phyloP scores from a whole-genome alignment of 1,140 invertebrate species.

The Paramacrobiotus metropolitanus region DNA sequence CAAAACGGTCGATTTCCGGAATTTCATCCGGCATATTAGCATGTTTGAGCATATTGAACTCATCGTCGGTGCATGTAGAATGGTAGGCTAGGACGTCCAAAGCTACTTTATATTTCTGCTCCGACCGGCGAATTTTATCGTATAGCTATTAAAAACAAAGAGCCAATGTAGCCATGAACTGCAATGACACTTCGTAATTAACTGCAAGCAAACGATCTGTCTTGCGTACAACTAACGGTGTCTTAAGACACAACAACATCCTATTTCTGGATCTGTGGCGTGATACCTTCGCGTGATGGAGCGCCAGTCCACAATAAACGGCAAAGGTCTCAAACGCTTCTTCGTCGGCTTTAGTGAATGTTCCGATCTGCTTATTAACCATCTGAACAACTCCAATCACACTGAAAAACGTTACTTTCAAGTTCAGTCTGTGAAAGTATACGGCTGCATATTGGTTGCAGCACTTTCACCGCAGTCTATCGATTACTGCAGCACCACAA shows the following conservation, averaged over 20 bases:
- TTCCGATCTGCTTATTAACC: slow-evolving; percentile 48
- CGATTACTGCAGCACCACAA: too few species aligned
- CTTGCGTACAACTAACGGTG: too few species aligned
- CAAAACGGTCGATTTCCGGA: slow-evolving; percentile 27
- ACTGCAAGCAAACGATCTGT: too few species aligned
- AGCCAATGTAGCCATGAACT: too few species aligned
- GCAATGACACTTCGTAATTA: too few species aligned
- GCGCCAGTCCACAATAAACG: slow-evolving; percentile 54
- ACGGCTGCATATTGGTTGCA: too few species aligned
- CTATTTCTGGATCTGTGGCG: too few species aligned
- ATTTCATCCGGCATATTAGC: slow-evolving; percentile 10
- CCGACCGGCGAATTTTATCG: slow-evolving; percentile 51
- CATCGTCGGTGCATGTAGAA: slow-evolving; percentile 44
- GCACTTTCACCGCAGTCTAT: too few species aligned
- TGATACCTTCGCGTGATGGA: slow-evolving; percentile 47
- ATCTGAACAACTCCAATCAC: slow-evolving; percentile 65
- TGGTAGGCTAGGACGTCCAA: slow-evolving; percentile 60
- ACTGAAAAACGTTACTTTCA: too few species aligned
- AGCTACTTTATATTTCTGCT: slow-evolving; percentile 56
- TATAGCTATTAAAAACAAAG: slow-evolving; percentile 30
- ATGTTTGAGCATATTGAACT: slow-evolving; percentile 31
- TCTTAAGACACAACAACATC: too few species aligned
- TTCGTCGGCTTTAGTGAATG: slow-evolving; percentile 48
- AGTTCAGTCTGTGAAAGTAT: too few species aligned
- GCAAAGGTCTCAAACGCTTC: slow-evolving; percentile 58